Percentiles rank a stretch among this genome's conserved stretches.
Conservation (phyloP, 2,888 invertebrate genomes). For the Drosophila kokeensis region DNA sequence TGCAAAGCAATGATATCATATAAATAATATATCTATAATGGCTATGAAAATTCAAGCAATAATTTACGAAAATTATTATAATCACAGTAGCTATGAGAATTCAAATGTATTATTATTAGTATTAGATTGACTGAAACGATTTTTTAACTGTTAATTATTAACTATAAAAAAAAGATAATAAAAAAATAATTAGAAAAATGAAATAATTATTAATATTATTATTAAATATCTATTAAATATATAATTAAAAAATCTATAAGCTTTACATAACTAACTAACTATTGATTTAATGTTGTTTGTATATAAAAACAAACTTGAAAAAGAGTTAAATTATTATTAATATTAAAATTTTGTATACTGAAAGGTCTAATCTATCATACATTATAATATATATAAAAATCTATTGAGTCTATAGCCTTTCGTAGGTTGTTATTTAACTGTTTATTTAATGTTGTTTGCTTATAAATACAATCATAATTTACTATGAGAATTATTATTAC, state of each 20-base stretch:
- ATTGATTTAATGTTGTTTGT: not conserved
- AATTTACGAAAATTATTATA: not conserved
- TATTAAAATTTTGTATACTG: not conserved
- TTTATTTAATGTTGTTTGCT: not conserved
- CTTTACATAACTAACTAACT: not conserved
- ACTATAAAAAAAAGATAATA: not conserved
- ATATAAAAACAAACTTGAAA: not conserved
- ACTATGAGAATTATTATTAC: not conserved
- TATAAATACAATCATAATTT: not conserved
- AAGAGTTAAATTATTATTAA: not conserved
- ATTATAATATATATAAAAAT: not conserved
- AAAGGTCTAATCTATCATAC: not conserved
- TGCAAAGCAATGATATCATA: not conserved
- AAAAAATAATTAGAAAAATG: not conserved
- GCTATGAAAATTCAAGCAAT: not conserved
- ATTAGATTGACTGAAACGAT: not conserved
- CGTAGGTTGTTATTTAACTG: not conserved
- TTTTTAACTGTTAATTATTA: too few species aligned
- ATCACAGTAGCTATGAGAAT: not conserved
- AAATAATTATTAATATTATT: not conserved
- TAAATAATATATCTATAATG: not conserved
- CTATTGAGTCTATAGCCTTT: not conserved
- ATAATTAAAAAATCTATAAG: not conserved
- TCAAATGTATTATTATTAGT: not conserved
- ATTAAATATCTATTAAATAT: not conserved